Evolutionary conservation across 1,140 invertebrate genomes (phyloP), one percentile per base, ranked within the genome.

Genomic region (Lysiphlebus fabarum): DNA sequence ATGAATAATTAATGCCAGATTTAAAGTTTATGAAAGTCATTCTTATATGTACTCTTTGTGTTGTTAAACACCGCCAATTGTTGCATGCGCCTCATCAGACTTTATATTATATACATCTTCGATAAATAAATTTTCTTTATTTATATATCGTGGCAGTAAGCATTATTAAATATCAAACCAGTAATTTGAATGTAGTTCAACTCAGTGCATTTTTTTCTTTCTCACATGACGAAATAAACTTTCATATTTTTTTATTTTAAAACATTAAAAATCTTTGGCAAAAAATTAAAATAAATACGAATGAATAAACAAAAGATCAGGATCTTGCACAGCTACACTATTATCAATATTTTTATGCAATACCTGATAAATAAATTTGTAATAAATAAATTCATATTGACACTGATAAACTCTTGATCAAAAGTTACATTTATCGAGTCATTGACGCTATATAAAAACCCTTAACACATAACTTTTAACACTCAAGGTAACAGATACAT

Each of bases 121-220:
- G 65, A 64, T 67, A 69, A 66, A 69, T 69, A 66, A 62, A 58
- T 8, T 66, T 49, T 59, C 56, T 17, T 56, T 61, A 60, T 53
- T 38, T 43, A 36, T 53, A 26, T 26, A 26, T 26, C n/a, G 43
- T 53, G 42, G 47, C 12, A 53, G 37, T 33, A 49, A 33, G 40
- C 50, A 64, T 61, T 59, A 64, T 67, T 71, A 65, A 66, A 62
- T 61, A 61, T 62, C 67, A 63, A 71, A 53, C 69, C 63, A 34
- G 65, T 64, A 65, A 70, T 70, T 70, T 68, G 62, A 68, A 70
- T 70, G 61, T 51, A 66, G 63, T 66, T 64, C 50, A 54, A n/a
- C 47, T 56, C 36, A 26, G 36, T 8, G 34, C 55, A 57, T n/a
- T n/a, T n/a, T n/a, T n/a, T n/a, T n/a, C 45, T 57, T 49, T 48